These are phyloP conservation scores for Leiothrix lutea DNA, from an alignment of 2,113 vertebrate species.

Conservation along the genomic window DNA sequence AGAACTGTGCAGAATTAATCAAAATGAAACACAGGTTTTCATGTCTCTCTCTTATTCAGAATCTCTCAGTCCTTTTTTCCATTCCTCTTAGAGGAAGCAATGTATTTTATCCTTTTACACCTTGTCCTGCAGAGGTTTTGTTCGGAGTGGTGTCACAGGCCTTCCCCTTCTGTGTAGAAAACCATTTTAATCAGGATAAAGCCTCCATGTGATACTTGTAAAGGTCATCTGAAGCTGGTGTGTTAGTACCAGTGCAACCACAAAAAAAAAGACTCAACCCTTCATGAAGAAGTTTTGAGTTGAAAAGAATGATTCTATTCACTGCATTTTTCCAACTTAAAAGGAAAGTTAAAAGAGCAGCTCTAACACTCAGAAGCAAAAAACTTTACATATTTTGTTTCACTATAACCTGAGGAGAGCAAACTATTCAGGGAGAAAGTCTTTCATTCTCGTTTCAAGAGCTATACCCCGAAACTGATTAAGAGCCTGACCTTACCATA, in stretches of 20 bases:
- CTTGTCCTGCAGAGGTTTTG: slow-evolving; percentile 73
- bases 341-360: slow-evolving; percentile 76
- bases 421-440: slow-evolving; percentile 68
- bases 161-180: slow-evolving; percentile 72
- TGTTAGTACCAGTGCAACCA: slow-evolving; percentile 71
- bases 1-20: slow-evolving; percentile 63
- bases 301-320: slow-evolving; percentile 79
- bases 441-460: slow-evolving; percentile 76
- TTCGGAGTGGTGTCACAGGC: slow-evolving; percentile 68
- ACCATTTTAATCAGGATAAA: slow-evolving; percentile 79
- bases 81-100: slow-evolving; percentile 64
- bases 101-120: slow-evolving; percentile 69
- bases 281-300: slow-evolving; percentile 74
- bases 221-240: slow-evolving; percentile 64
- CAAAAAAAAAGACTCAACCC: slow-evolving; percentile 64
- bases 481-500: slow-evolving; percentile 65
- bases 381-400: slow-evolving; percentile 79
- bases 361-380: slow-evolving; percentile 70
- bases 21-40: slow-evolving; percentile 69
- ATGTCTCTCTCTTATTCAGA: slow-evolving; percentile 61
- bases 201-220: slow-evolving; percentile 62
- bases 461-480: slow-evolving; percentile 70
- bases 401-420: slow-evolving; percentile 69
- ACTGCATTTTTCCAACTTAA: slow-evolving; percentile 72
- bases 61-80: slow-evolving; percentile 55